Base-by-base conservation (phyloP, 2,888 invertebrate genomes). In the Erynnis tages region DNA sequence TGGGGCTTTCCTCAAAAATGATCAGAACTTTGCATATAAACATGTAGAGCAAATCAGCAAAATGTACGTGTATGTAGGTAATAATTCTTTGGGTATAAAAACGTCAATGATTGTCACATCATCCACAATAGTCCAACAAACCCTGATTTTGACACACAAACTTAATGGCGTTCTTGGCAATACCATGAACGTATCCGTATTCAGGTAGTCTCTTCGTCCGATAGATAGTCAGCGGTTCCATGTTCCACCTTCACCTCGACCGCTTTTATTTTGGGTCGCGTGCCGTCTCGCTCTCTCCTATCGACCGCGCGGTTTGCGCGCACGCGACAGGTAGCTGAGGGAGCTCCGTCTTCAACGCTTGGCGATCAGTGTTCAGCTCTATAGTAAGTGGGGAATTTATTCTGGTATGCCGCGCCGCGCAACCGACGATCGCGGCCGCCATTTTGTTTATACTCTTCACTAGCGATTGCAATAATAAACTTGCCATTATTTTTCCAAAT, bases 161-260 rank as follows among this genome's bases (percentile, higher is more conserved):
- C n/a, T n/a, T n/a, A n/a, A n/a, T n/a, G n/a, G n/a, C n/a, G n/a
- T n/a, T n/a, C n/a, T n/a, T n/a, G n/a, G n/a, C n/a, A n/a, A n/a
- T n/a, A n/a, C n/a, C n/a, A n/a, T n/a, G n/a, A n/a, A n/a, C n/a
- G n/a, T n/a, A n/a, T n/a, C n/a, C n/a, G n/a, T n/a, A n/a, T n/a
- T n/a, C n/a, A n/a, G n/a, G n/a, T n/a, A n/a, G 37, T 46, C 53
- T 43, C 54, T 23, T 35, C 35, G 35, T 14, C 23, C 61, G 75
- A 76, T 79, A 76, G 66, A 79, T 76, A 76, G 67, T 67, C 68
- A 19, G 65, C 65, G 63, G 62, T 65, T 64, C 69, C 62, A 69
- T 65, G 63, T 76, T 82, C 79, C 76, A 81, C 79, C 72, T 79
- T 81, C 80, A 82, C 79, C 78, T 73, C 71, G 62, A 56, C 69